Evolutionary conservation across 1,140 invertebrate species (phyloP), one percentile per base, ranked within the genome.

Genomic region (Chelonus insularis): DNA sequence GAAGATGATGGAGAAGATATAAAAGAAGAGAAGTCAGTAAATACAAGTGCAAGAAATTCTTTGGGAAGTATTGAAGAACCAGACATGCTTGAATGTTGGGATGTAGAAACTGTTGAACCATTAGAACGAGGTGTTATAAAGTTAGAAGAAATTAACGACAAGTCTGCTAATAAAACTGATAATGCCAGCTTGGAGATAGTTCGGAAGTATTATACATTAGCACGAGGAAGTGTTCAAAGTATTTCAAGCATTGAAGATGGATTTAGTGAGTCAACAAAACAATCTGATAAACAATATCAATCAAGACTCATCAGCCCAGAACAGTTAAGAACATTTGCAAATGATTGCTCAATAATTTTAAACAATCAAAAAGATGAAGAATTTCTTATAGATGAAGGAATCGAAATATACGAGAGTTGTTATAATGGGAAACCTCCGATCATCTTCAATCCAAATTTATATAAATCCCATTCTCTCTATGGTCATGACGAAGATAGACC

Each of bases 31-130:
- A 48, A 32, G 23, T 41, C 43, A 21, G 60, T 63, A 6, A 29
- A 58, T 0, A 54, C 45, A 21, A 67, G 54, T 16, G 62, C 47
- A 34, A 64, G 60, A 57, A 65, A 62, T 58, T 81, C 76, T 1
- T 59, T 76, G n/a, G 72, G 71, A 0, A 80, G 78, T 52, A 80
- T 82, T 60, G 79, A 82, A 7, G 79, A 80, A 37, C 79, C 77
- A 1, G 79, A 82, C 36, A 79, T 82, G 1, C 68, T 82, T 7
- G 79, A 82, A 37, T 82, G 74, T 37, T 82, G 78, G 79, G 79
- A 82, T 9, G 66, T 72, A 1, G 78, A 82, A 45, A 76, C 71
- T 0, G 56, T 80, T 1, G 78, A 78, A 25, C 73, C 76, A 6
- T 60, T 68, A 48, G 76, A 64, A 3, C 67, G 69, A 7, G 71